Evolutionary conservation across 1,140 invertebrate genomes (phyloP).

Genomic region (Danaus melanippus): DNA sequence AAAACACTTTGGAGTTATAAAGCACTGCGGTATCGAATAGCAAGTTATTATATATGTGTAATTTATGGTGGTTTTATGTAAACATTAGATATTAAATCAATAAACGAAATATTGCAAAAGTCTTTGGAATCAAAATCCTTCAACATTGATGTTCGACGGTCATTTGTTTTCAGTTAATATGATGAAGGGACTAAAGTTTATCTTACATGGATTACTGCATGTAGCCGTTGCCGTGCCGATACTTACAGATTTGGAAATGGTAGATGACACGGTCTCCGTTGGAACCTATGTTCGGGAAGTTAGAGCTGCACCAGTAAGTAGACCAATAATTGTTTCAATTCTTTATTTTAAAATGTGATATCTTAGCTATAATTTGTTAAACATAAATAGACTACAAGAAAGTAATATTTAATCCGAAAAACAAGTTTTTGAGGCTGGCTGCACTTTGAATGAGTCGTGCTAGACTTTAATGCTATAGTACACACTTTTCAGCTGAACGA

Average conservation of each 20-base stretch:
- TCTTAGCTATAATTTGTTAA: constrained; percentile 26
- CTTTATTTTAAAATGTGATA: not conserved
- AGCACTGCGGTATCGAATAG: constrained; percentile 3
- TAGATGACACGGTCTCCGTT: constrained; percentile 54
- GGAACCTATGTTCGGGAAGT: constrained; percentile 62
- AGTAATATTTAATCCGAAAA: not conserved
- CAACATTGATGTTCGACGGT: too few relatives aligned
- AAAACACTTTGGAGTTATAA: constrained; percentile 14
- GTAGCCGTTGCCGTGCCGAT: constrained; percentile 23
- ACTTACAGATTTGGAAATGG: constrained; percentile 47
- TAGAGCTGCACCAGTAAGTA: constrained; percentile 59
- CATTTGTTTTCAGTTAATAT: too few relatives aligned
- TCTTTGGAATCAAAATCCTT: too few relatives aligned
- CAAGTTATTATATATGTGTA: too few relatives aligned
- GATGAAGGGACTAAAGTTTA: constrained; percentile 18
- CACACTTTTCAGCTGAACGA: constrained; percentile 11
- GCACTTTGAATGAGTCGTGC: too few relatives aligned
- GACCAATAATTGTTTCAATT: not conserved
- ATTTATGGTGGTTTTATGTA: too few relatives aligned
- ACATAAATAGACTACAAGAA: too few relatives aligned
- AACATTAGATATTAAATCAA: too few relatives aligned
- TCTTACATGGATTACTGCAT: constrained; percentile 34
- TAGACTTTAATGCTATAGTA: not conserved
- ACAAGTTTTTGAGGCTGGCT: not conserved
- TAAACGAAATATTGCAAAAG: too few relatives aligned